Conservation (phyloP, 2,797 vertebrate species). For the Mus minutoides region DNA sequence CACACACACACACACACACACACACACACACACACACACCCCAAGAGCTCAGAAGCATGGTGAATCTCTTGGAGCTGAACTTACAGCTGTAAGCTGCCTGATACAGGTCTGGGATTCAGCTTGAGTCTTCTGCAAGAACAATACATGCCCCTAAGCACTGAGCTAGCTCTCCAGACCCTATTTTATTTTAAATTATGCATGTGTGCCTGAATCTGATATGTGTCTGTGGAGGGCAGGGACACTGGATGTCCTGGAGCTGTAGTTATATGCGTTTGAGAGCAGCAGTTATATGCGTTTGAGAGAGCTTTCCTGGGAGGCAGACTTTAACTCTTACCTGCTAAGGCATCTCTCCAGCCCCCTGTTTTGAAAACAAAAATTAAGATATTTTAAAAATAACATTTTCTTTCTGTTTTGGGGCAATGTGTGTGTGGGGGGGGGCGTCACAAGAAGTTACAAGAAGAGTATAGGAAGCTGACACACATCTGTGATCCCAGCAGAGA, state of each 20-base stretch:
- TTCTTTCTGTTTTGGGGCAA: neutral
- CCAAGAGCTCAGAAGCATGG: neutral
- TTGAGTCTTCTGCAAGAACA: neutral
- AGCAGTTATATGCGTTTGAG: neutral
- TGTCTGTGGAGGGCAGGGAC: neutral
- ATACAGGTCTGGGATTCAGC: neutral
- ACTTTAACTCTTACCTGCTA: neutral
- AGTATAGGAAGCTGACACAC: neutral
- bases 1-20: neutral
- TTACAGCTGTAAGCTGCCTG: neutral
- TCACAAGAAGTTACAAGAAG: constrained; percentile 28
- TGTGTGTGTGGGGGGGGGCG: neutral
- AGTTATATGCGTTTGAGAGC: neutral
- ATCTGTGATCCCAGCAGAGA: neutral
- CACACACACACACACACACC: neutral
- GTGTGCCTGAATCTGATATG: neutral
- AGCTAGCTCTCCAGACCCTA: neutral
- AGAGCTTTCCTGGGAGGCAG: neutral
- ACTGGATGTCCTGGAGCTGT: neutral
- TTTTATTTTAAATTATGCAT: neutral
- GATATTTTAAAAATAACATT: neutral
- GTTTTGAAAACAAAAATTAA: neutral
- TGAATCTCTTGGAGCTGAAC: neutral
- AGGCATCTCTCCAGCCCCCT: neutral
- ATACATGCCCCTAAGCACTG: neutral